phyloP scores from a whole-genome alignment of 2,888 invertebrate species.

The Amblyjoppa proteus region DNA sequence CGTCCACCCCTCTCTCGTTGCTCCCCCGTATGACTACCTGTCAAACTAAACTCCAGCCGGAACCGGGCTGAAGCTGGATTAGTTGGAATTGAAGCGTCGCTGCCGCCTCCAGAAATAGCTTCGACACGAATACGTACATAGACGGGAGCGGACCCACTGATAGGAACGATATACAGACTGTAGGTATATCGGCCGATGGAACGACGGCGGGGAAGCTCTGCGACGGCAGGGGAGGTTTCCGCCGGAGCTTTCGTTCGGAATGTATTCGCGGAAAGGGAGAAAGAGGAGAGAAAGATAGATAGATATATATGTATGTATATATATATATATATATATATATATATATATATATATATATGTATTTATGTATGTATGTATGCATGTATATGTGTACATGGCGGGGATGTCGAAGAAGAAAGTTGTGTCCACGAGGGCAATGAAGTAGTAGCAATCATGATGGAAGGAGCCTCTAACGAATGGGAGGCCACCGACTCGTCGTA shows the following conservation, averaged over 20 bases:
- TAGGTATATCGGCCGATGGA: conserved; percentile 14
- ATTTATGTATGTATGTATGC: not conserved
- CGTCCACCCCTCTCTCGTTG: conserved; percentile 16
- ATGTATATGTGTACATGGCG: not conserved
- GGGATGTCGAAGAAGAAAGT: conserved; percentile 55
- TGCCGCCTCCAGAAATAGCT: conserved; percentile 53
- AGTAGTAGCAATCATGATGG: conserved; percentile 67
- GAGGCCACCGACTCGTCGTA: conserved; percentile 59
- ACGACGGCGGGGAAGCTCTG: not conserved
- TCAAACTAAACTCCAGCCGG: conserved; percentile 75
- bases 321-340: conserved; percentile 6
- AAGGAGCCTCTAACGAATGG: conserved; percentile 69
- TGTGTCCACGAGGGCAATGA: conserved; percentile 57
- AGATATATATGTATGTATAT: not conserved
- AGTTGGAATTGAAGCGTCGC: conserved; percentile 64
- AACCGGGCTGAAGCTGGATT: conserved; percentile 55
- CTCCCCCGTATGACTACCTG: conserved; percentile 71
- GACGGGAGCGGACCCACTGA: conserved; percentile 13
- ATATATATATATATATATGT: not conserved
- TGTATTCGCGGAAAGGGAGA: conserved; percentile 39
- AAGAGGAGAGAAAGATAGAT: conserved; percentile 6
- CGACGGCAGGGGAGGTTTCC: not conserved
- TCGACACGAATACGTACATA: conserved; percentile 23
- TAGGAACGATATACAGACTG: conserved; percentile 15
- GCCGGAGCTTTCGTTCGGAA: conserved; percentile 31